Percentiles rank a stretch among this genome's conserved stretches.
Conservation (phyloP, 2,888 invertebrate genomes). For the Thelaira solivaga region DNA sequence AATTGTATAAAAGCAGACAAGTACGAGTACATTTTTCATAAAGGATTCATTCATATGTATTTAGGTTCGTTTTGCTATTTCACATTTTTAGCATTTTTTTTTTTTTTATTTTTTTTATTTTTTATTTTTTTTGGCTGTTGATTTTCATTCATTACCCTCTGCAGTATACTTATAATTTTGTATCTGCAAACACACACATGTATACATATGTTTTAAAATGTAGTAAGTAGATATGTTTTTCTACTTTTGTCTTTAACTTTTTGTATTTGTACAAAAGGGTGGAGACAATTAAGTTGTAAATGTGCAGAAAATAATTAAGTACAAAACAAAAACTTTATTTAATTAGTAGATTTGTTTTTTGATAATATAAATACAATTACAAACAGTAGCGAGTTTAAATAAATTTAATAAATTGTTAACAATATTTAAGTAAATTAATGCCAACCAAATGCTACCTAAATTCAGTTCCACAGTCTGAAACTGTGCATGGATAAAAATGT, state of each 20-base stretch:
- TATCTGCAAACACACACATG: neutral
- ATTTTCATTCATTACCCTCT: conserved; percentile 57
- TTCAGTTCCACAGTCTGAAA: too few species aligned
- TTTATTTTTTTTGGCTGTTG: conserved; percentile 40
- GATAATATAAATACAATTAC: conserved; percentile 22
- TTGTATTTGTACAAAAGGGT: conserved; percentile 13
- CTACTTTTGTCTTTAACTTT: neutral
- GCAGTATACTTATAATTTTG: conserved; percentile 19
- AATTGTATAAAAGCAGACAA: conserved; percentile 47
- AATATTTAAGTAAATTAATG: conserved; percentile 17
- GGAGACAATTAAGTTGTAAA: conserved; percentile 47
- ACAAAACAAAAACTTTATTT: conserved; percentile 8
- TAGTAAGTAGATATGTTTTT: neutral
- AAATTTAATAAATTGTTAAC: conserved; percentile 40
- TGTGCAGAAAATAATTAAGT: conserved; percentile 34
- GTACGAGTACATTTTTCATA: conserved; percentile 53
- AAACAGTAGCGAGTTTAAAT: conserved; percentile 32
- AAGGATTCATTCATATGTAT: conserved; percentile 53
- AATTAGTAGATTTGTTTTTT: conserved; percentile 23
- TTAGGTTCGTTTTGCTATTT: conserved; percentile 3
- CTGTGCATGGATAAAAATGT: too few species aligned
- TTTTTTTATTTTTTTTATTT: neutral
- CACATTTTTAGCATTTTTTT: neutral
- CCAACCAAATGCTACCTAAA: too few species aligned
- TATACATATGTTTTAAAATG: neutral